phyloP scores from a whole-genome alignment of 2,113 vertebrate species.

The Melospiza georgiana region DNA sequence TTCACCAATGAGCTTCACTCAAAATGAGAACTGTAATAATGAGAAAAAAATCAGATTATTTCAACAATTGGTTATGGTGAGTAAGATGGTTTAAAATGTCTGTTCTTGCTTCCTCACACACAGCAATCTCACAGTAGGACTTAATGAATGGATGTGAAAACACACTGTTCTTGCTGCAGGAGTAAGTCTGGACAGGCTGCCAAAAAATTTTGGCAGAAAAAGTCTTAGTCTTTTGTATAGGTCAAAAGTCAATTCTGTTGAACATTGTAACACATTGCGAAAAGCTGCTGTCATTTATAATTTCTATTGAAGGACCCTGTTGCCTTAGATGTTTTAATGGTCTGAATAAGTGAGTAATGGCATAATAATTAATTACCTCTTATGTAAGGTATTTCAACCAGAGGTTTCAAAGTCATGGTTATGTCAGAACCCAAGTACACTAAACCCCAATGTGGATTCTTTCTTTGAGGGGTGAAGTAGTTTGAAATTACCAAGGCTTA shows the following conservation, averaged over 20 bases:
- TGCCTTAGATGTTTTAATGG: slow-evolving; percentile 10
- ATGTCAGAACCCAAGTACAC: slow-evolving; percentile 28
- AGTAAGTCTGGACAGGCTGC: slow-evolving; percentile 31
- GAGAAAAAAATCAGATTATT: background rate
- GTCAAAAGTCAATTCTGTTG: slow-evolving; percentile 34
- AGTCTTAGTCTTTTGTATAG: background rate
- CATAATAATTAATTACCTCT: slow-evolving; percentile 56
- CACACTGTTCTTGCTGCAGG: slow-evolving; percentile 8
- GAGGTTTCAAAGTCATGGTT: slow-evolving; percentile 36
- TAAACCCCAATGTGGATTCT: slow-evolving; percentile 31
- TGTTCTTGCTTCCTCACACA: background rate
- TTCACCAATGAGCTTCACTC: background rate
- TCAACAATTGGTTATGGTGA: background rate
- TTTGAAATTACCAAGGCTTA: slow-evolving; percentile 41
- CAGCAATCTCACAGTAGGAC: background rate
- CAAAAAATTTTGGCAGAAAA: slow-evolving; percentile 40
- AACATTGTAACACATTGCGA: slow-evolving; percentile 19
- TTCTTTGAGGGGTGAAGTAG: slow-evolving; percentile 33
- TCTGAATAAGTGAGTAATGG: slow-evolving; percentile 38
- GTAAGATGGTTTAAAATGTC: slow-evolving; percentile 17
- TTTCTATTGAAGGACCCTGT: slow-evolving; percentile 21
- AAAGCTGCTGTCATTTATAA: slow-evolving; percentile 39
- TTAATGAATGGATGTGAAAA: slow-evolving; percentile 50
- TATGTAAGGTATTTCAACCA: slow-evolving; percentile 32
- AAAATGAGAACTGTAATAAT: background rate